Evolutionary conservation across 2,888 invertebrate genomes (phyloP), one percentile per base, ranked within the genome.

Genomic region (Philereme transversata): DNA sequence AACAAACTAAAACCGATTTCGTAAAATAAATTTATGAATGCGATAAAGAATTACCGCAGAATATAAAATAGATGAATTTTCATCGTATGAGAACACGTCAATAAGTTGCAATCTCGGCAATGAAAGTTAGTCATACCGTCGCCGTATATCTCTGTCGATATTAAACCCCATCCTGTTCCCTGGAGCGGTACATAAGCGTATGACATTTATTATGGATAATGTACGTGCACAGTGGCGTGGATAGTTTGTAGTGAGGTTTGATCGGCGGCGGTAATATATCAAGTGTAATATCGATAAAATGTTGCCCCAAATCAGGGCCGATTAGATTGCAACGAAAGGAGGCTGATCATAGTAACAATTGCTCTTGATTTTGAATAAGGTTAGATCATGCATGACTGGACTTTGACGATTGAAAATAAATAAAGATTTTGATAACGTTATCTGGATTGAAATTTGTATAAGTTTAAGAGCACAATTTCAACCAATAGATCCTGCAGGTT

Each of bases 211-310:
- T 68, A 70, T 66, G 68, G 71, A 70, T 74, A 73, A 77, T 73
- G 69, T 70, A 69, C 67, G 69, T 66, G 65, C 70, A 71, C 78
- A 73, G 76, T 71, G 65, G 73, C 70, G 73, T 74, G 76, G 75
- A 79, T 77, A 75, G 79, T 77, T 78, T 77, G 77, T 76, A 77
- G 80, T 75, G 73, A 75, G 77, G 75, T 80, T 78, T 79, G 82
- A 85, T 84, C 76, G 78, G 70, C 65, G 78, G 70, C 65, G 73
- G 78, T 73, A 71, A 83, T 86, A 82, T 78, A 82, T 54, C 35
- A 45, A 45, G 35, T 35, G 43, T 46, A 41, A 40, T 47, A 46
- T 43, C 40, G 10, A 8, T 33, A 11, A 47, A 10, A 52, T 7
- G 35, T 46, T 38, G 38, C 50, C 10, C 10, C 43, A 22, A 44